phyloP scores from a whole-genome alignment of 2,888 invertebrate species.

The Sminthurides aquaticus region DNA sequence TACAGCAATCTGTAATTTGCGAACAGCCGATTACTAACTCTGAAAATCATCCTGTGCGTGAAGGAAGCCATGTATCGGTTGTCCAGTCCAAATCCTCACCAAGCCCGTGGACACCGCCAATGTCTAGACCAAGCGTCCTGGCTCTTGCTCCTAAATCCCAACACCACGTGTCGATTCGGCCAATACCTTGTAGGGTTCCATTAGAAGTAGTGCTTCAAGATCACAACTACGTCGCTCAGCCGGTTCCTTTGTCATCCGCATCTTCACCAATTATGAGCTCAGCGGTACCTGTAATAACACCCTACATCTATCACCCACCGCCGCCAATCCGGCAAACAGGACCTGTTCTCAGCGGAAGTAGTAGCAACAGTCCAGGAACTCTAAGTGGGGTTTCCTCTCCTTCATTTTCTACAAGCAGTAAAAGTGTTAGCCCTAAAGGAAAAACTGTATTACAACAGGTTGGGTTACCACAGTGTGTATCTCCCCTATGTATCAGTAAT shows the following conservation, averaged over 20 bases:
- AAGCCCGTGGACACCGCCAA: not conserved
- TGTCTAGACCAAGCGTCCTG: constrained; percentile 10
- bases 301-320: not conserved
- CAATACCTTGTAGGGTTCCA: constrained; percentile 8
- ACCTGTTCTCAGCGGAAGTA: not conserved
- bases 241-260: constrained; percentile 37
- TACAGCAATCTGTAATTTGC: constrained; percentile 11
- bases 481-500: not conserved
- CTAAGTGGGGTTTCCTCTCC: not conserved
- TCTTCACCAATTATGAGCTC: constrained; percentile 36
- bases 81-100: not conserved
- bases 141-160: not conserved
- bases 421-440: not conserved
- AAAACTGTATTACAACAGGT: not conserved
- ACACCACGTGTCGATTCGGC: not conserved
- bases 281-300: not conserved
- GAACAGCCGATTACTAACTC: not conserved
- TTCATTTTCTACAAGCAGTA: not conserved
- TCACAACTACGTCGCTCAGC: constrained; percentile 63
- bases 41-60: not conserved
- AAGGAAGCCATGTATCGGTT: not conserved
- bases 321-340: not conserved
- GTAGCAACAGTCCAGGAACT: not conserved
- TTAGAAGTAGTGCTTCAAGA: constrained; percentile 56
- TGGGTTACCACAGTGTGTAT: not conserved